Conservation (phyloP, 2,113 vertebrate genomes). For the Geothlypis trichas region DNA sequence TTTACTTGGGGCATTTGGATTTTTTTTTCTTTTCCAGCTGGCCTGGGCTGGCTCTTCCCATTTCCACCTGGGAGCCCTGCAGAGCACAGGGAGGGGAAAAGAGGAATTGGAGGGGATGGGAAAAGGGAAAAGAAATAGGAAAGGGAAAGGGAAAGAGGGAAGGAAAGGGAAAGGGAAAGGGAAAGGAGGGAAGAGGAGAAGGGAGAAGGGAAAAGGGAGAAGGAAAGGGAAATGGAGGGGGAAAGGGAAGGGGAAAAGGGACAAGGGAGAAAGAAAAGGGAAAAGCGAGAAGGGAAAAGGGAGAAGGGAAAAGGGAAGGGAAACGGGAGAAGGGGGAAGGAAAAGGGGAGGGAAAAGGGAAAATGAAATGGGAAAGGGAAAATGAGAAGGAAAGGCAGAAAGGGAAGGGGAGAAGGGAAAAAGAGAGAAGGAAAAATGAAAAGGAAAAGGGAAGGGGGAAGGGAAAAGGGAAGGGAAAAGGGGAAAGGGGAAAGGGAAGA, state of each 20-base stretch:
- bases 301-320: neutral
- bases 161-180: too few species aligned
- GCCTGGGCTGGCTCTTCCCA: neutral
- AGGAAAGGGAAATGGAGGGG: neutral
- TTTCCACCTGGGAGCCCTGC: neutral
- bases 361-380: too few species aligned
- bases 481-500: too few species aligned
- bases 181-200: too few species aligned
- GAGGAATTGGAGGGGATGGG: neutral
- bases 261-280: too few species aligned
- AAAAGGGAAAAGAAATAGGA: neutral
- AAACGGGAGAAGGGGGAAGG: neutral
- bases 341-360: too few species aligned
- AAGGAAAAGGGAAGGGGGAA: too few species aligned
- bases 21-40: rapidly evolving
- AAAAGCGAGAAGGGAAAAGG: too few species aligned
- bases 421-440: neutral
- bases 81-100: neutral
- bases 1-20: neutral
- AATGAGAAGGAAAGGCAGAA: neutral
- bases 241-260: too few species aligned
- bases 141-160: too few species aligned
- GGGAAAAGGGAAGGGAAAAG: rapidly evolving
- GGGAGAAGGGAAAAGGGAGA: too few species aligned
- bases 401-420: too few species aligned